Conservation (phyloP, 2,113 vertebrate genomes). For the Ammodytes dubius region DNA sequence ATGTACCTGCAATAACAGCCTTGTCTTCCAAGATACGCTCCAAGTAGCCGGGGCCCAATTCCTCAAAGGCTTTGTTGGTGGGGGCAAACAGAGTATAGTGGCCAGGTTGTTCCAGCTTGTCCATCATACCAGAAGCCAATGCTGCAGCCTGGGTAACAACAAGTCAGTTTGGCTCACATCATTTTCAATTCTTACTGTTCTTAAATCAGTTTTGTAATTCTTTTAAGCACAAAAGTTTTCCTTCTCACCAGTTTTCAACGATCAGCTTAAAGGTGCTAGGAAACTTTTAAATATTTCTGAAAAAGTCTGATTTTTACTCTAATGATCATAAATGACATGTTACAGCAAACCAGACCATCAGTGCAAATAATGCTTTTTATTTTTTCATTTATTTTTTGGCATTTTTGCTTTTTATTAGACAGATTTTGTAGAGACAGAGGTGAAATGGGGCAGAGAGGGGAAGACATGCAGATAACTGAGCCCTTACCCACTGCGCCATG, state of each 20-base stretch:
- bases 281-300: too few relatives aligned
- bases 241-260: background rate
- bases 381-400: too few relatives aligned
- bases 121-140: conserved; percentile 85
- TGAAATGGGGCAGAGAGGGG: too few relatives aligned
- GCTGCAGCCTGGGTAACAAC: conserved; percentile 82
- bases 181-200: background rate
- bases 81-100: conserved; percentile 96
- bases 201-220: background rate
- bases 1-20: conserved; percentile 90
- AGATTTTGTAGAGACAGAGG: too few relatives aligned
- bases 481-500: too few relatives aligned
- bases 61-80: conserved; percentile 92
- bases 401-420: too few relatives aligned
- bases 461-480: too few relatives aligned
- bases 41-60: conserved; percentile 84
- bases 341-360: too few relatives aligned
- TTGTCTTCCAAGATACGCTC: conserved; percentile 90
- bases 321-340: too few relatives aligned
- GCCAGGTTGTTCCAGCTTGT: conserved; percentile 88
- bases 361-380: too few relatives aligned
- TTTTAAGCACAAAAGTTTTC: background rate
- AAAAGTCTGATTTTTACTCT: too few relatives aligned
- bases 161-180: background rate
- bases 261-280: too few relatives aligned